Evolutionary conservation across 1,140 invertebrate genomes (phyloP), one percentile per base, ranked within the genome.

Genomic region (Medauroidea extradentata): DNA sequence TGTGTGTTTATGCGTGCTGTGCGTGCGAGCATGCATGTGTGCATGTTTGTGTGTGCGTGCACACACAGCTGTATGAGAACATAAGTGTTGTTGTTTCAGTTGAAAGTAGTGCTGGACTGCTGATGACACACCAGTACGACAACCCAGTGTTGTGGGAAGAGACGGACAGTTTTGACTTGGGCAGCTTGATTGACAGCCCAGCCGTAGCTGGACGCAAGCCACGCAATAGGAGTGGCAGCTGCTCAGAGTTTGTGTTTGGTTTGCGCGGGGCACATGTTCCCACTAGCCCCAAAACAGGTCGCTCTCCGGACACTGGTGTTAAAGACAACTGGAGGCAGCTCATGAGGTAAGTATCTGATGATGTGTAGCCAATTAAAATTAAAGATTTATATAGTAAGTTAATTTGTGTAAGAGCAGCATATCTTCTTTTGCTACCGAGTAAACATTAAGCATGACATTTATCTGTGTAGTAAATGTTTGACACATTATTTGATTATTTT

Each of bases 51-150:
- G n/a, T n/a, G n/a, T n/a, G n/a, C n/a, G n/a, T n/a, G n/a, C n/a
- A n/a, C n/a, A n/a, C n/a, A n/a, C n/a, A n/a, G 23, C 24, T 49
- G 14, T 18, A 21, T 16, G 3, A 21, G 3, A 4, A 49, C 19
- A 3, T 49, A 21, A 21, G 2, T 49, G 18, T 16, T 16, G 7
- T 0, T 48, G 43, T 63, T 66, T 25, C 50, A 82, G 82, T 83
- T 63, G 76, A 80, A 38, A 83, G 78, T 63, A 78, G 79, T 60
- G 83, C 83, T 53, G 84, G 84, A 1, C 67, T 85, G 14, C 67
- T 86, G 19, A 86, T 85, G 73, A 75, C 76, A 7, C 23, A 50
- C 19, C 39, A 16, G 2, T 25, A 41, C 23, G 16, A 38, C 25
- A 43, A 34, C 19, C 16, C 29, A 1, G 41, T 23, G 39, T 14